A percentile compares a stretch with the other conserved stretches of the same genome.
Conservation (phyloP, 1,140 invertebrate species). For the Tyrophagus putrescentiae region DNA sequence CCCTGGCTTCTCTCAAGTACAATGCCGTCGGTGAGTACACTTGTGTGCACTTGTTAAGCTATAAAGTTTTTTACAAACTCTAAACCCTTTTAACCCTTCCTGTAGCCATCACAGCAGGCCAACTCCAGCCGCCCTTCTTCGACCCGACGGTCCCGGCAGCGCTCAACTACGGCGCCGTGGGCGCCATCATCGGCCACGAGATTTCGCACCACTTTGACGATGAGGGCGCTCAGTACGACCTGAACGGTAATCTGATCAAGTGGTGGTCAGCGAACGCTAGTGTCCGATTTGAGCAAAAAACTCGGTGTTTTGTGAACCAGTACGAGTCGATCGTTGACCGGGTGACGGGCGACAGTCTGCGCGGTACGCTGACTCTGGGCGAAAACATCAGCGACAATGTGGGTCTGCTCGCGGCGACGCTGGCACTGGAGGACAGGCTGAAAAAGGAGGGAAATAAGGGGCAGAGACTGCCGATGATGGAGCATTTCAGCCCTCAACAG, state of each 20-base stretch:
- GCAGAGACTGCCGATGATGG: too few species aligned
- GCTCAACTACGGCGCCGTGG: slow-evolving; percentile 35
- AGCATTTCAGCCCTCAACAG: too few species aligned
- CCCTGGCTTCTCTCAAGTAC: too few species aligned
- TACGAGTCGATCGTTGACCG: slow-evolving; percentile 55
- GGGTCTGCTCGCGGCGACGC: slow-evolving; percentile 42
- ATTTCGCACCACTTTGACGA: slow-evolving; percentile 40
- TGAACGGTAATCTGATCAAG: slow-evolving; percentile 63
- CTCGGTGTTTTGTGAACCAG: slow-evolving; percentile 71
- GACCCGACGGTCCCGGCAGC: too few species aligned
- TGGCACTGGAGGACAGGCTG: too few species aligned
- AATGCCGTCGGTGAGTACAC: too few species aligned
- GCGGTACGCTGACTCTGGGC: slow-evolving; percentile 28
- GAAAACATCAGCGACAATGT: slow-evolving; percentile 45
- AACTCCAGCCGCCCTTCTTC: too few species aligned
- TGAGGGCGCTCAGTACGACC: slow-evolving; percentile 64
- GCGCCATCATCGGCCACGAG: slow-evolving; percentile 28
- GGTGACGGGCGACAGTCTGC: slow-evolving; percentile 42
- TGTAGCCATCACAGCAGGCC: too few species aligned
- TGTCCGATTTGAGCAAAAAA: slow-evolving; percentile 51
- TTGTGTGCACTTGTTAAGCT: too few species aligned
- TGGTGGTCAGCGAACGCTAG: slow-evolving; percentile 72
- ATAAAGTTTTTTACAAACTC: too few species aligned
- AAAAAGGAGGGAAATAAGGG: too few species aligned
- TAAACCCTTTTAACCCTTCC: too few species aligned